phyloP scores from a whole-genome alignment of 2,113 vertebrate species.

The Malurus melanocephalus region DNA sequence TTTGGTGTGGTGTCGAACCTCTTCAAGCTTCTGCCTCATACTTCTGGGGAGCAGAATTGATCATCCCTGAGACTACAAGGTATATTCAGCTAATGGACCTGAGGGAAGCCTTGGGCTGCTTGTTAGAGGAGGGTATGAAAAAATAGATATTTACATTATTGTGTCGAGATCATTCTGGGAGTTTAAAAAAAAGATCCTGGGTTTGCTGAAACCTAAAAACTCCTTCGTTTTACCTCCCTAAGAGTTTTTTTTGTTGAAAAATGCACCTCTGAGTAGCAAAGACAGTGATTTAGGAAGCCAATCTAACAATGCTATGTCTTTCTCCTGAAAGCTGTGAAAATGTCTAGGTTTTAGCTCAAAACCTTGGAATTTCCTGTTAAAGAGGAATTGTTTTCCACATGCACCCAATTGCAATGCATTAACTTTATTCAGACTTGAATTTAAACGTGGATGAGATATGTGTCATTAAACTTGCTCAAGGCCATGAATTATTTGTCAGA shows the following conservation, averaged over 20 bases:
- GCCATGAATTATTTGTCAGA: constrained; percentile 16
- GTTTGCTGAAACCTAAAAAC: neutral
- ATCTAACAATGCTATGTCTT: fast-evolving
- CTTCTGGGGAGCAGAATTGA: neutral
- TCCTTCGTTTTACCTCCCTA: neutral
- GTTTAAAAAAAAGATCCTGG: neutral
- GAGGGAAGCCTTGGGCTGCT: constrained; percentile 6
- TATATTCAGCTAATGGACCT: neutral
- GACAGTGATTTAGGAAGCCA: neutral
- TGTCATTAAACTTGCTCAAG: constrained; percentile 14
- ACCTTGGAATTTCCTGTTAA: neutral
- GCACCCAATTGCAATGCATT: neutral
- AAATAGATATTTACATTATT: constrained; percentile 8
- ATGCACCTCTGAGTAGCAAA: neutral
- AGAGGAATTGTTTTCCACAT: neutral
- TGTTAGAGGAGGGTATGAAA: neutral
- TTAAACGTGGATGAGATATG: neutral
- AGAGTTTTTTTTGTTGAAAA: neutral
- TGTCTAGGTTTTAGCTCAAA: neutral
- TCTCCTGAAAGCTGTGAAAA: neutral
- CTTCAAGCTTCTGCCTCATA: neutral
- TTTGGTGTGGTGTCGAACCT: neutral
- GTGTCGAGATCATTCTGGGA: neutral
- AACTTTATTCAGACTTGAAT: constrained; percentile 1
- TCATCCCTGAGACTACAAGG: neutral